A percentile compares a stretch with the other conserved stretches of the same genome.
Evolutionary conservation across 1,140 invertebrate genomes (phyloP).

Genomic region (Hormaphis cornu): DNA sequence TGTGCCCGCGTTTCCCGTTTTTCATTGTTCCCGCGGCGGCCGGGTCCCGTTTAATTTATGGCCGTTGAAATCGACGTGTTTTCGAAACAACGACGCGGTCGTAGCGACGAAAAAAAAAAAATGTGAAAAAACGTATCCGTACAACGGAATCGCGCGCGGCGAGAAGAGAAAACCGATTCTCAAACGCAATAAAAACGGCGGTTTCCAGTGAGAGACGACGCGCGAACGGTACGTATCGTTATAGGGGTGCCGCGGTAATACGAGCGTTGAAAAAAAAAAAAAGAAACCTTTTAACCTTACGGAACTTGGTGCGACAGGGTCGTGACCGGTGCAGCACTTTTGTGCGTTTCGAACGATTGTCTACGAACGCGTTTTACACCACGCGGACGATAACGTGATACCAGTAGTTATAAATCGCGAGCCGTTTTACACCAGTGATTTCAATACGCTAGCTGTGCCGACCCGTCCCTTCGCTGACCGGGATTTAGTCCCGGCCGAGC

Average conservation of each 20-base stretch:
- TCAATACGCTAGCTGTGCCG: too few relatives aligned
- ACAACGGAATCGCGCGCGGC: not conserved
- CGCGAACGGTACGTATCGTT: not conserved
- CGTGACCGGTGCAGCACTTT: too few relatives aligned
- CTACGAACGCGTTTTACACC: too few relatives aligned
- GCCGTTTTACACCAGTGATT: too few relatives aligned
- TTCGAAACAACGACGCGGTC: not conserved
- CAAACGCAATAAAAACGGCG: constrained; percentile 11
- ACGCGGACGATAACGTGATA: too few relatives aligned
- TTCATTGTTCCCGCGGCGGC: constrained; percentile 27
- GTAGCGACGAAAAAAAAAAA: not conserved
- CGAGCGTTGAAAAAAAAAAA: constrained; percentile 1
- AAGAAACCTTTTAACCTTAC: constrained; percentile 28
- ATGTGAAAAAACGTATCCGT: too few relatives aligned
- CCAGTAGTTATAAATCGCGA: too few relatives aligned
- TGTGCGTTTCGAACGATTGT: too few relatives aligned
- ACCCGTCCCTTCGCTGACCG: too few relatives aligned
- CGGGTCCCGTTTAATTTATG: constrained; percentile 27
- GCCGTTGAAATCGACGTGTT: constrained; percentile 20
- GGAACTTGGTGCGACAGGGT: too few relatives aligned
- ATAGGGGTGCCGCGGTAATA: too few relatives aligned
- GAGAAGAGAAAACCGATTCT: not conserved
- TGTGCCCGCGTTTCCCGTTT: constrained; percentile 18
- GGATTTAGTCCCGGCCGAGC: too few relatives aligned
- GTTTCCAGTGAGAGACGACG: not conserved